phyloP scores from a whole-genome alignment of 1,140 invertebrate species.

The Temnothorax nylanderi region DNA sequence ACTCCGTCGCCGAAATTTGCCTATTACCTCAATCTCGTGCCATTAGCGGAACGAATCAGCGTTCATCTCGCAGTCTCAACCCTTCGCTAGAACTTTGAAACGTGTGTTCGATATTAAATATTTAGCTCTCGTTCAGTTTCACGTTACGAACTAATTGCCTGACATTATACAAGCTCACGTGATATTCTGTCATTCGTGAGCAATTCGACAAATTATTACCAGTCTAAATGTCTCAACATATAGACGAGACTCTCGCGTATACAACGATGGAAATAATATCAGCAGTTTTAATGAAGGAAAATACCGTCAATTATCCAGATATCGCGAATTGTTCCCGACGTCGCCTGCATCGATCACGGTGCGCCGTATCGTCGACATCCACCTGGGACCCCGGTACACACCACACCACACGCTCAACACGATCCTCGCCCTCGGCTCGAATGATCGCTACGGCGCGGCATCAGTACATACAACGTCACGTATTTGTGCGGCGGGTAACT shows the following conservation, averaged over 20 bases:
- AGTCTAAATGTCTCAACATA: neutral
- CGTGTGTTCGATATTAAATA: slow-evolving; percentile 22
- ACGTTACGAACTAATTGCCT: neutral
- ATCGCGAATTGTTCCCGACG: neutral
- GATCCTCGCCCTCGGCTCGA: slow-evolving; percentile 22
- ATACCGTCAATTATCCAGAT: neutral
- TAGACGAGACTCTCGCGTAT: neutral
- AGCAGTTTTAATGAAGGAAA: slow-evolving; percentile 7
- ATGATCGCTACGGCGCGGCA: slow-evolving; percentile 48
- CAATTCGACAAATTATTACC: neutral
- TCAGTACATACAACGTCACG: slow-evolving; percentile 57
- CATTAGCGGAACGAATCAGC: slow-evolving; percentile 30
- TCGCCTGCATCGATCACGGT: slow-evolving; percentile 33
- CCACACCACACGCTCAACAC: slow-evolving; percentile 21
- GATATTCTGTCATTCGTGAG: neutral
- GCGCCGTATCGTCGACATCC: slow-evolving; percentile 18
- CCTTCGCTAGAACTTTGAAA: neutral
- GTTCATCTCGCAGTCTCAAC: neutral
- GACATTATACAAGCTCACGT: neutral
- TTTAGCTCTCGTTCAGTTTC: neutral
- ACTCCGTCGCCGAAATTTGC: slow-evolving; percentile 26
- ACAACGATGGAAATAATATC: neutral
- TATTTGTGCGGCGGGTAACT: slow-evolving; percentile 58
- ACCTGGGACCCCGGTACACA: slow-evolving; percentile 19
- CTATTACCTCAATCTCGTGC: slow-evolving; percentile 8